Conservation (phyloP, 2,797 vertebrate species). For the Gambelia wislizenii region DNA sequence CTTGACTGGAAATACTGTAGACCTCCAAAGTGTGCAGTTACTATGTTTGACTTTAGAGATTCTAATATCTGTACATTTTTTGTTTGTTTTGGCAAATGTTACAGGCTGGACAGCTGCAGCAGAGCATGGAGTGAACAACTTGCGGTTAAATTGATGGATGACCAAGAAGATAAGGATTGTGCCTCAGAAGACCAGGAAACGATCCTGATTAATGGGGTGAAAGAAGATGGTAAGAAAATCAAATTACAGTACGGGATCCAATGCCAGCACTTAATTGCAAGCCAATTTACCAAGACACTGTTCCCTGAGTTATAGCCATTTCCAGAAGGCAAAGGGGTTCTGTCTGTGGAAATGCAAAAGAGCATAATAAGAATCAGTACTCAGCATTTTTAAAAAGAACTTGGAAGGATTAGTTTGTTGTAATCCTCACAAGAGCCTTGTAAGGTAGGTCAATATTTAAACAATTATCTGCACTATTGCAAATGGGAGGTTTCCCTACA, state of each 20-base stretch:
- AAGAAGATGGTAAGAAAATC: conserved; percentile 89
- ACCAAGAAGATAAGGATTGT: conserved; percentile 92
- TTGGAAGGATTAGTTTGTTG: too few relatives aligned
- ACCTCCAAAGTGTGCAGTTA: neutral
- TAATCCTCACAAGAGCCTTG: neutral
- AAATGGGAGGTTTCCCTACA: neutral
- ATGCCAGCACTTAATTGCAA: too few relatives aligned
- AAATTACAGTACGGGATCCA: conserved; percentile 52
- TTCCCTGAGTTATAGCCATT: neutral
- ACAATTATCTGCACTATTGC: neutral
- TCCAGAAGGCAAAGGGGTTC: neutral
- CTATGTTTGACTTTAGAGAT: conserved; percentile 40
- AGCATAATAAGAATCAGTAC: too few relatives aligned
- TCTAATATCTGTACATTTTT: conserved; percentile 70
- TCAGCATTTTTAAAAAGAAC: neutral
- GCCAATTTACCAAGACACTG: too few relatives aligned
- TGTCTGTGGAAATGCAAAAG: too few relatives aligned
- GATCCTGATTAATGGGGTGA: conserved; percentile 88
- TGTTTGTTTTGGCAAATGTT: conserved; percentile 77
- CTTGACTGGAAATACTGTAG: neutral
- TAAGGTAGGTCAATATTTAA: neutral
- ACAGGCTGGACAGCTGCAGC: conserved; percentile 88
- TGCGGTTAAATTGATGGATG: conserved; percentile 94
- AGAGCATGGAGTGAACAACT: conserved; percentile 88
- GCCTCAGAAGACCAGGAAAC: conserved; percentile 90